These are phyloP conservation scores for Teleogryllus occipitalis DNA, from an alignment of 1,140 invertebrate species.

Conservation along the genomic window DNA sequence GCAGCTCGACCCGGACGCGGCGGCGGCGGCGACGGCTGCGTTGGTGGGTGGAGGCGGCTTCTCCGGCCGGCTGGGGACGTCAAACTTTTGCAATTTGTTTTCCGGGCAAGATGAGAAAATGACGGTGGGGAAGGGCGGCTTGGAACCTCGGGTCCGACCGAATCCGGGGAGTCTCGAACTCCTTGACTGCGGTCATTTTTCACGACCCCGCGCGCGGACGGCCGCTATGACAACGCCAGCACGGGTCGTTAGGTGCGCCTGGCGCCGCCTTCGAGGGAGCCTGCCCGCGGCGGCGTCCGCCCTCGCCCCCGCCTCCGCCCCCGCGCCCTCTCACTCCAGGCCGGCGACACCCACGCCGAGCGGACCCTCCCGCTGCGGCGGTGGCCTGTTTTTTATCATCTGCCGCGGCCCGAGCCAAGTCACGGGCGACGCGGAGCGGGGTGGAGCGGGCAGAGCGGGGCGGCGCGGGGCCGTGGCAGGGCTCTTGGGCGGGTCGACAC, in stretches of 20 bases:
- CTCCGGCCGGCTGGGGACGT: neutral
- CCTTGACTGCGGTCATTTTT: slow-evolving; percentile 3
- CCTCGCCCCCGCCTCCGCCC: too few relatives aligned
- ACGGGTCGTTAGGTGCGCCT: neutral
- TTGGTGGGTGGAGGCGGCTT: neutral
- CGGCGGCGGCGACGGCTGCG: too few relatives aligned
- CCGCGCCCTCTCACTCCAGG: neutral
- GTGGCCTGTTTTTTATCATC: neutral
- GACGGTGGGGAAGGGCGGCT: slow-evolving; percentile 1
- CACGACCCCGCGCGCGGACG: neutral
- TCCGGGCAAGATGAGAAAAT: slow-evolving; percentile 3
- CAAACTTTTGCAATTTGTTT: slow-evolving; percentile 5
- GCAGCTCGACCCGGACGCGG: neutral
- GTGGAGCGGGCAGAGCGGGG: too few relatives aligned
- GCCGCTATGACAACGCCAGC: neutral
- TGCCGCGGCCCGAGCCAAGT: neutral
- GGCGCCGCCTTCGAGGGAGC: too few relatives aligned
- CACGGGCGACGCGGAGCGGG: too few relatives aligned
- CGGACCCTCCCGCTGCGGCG: neutral
- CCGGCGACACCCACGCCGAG: neutral
- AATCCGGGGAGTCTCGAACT: neutral
- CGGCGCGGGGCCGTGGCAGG: too few relatives aligned
- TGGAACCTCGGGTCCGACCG: neutral
- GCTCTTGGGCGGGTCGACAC: too few relatives aligned
- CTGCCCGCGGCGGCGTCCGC: neutral